Base-by-base conservation (phyloP, 1,140 invertebrate species). In the Drosophila albomicans region DNA sequence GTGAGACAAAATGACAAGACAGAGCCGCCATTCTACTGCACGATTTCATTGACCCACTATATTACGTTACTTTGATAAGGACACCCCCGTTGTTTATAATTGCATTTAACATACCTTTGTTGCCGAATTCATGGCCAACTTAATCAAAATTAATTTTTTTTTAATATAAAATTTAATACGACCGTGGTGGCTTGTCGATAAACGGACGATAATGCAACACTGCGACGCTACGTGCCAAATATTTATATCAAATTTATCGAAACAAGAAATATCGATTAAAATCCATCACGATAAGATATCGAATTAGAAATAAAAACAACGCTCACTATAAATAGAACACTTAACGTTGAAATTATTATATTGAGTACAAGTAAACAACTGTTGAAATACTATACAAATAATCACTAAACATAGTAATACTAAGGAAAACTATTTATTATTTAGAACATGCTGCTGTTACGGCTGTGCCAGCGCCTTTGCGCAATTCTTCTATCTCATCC, bases 41-140 rank as follows among this genome's bases (percentile, higher is more conserved):
- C 49, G 52, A 70, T 68, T 52, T 11, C 11, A 41, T 10, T 5
- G 11, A 4, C 7, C 2, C 15, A 4, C 1, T 20, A 46, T 46
- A 11, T 51, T n/a, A 30, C 11, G 1, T 1, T 5, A 16, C 38
- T 35, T 2, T 38, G 8, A 8, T 8, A 0, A 5, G 46, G n/a
- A 13, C 10, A 7, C 13, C 16, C 5, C 3, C 25, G 10, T 28
- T 56, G n/a, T 13, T 5, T 30, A 5, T 32, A 6, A 13, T 52
- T 58, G 38, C 45, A 49, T 66, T 68, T 41, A 61, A 81, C 92
- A 92, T 91, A 94, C 94, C 93, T 94, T 94, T 79, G 93, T 94
- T 69, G 94, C 94, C 63, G 94, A 94, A 92, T 94, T 94, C 94
- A 94, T 94, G 72, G 84, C 84, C 64, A 61, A 79, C 65, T 68